These are phyloP conservation scores for Chalcis sispes DNA, from an alignment of 2,888 invertebrate species.

Conservation along the genomic window DNA sequence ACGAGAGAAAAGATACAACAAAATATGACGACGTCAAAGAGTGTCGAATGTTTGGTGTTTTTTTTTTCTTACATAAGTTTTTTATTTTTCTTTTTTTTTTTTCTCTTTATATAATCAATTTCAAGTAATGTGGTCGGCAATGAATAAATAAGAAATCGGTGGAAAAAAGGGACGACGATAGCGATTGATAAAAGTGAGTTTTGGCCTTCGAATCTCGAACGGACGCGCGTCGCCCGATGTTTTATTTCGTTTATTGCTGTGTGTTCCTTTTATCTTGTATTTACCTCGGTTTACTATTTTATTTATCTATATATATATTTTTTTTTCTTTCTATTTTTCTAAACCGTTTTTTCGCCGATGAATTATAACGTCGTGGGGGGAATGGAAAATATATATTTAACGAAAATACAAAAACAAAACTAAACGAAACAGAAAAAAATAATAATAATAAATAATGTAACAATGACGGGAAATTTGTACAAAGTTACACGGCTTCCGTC, in stretches of 20 bases:
- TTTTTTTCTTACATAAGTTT: conserved; percentile 2
- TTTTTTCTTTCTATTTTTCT: conserved; percentile 10
- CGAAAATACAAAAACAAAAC: too few species aligned
- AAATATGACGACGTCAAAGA: too few species aligned
- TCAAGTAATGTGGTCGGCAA: conserved; percentile 3
- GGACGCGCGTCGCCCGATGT: conserved; percentile 40
- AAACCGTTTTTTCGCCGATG: background rate
- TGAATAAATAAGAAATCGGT: conserved; percentile 30
- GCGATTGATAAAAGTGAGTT: background rate
- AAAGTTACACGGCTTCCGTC: conserved; percentile 44
- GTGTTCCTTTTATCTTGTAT: too few species aligned
- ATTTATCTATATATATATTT: conserved; percentile 19
- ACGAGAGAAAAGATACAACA: too few species aligned
- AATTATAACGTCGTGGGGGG: too few species aligned
- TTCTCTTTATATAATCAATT: conserved; percentile 21
- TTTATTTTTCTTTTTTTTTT: too few species aligned
- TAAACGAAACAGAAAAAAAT: background rate
- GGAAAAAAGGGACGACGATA: conserved; percentile 51
- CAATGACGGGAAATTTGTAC: conserved; percentile 44
- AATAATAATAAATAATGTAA: too few species aligned
- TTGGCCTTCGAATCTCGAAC: conserved; percentile 56
- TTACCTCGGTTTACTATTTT: too few species aligned
- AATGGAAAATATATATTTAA: too few species aligned
- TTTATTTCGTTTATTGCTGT: conserved; percentile 16
- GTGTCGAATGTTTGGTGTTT: too few species aligned